A percentile compares a stretch with the other conserved stretches of the same genome.
These are phyloP conservation scores for Pheucticus melanocephalus DNA, from an alignment of 2,113 vertebrate genomes.

Conservation along the genomic window DNA sequence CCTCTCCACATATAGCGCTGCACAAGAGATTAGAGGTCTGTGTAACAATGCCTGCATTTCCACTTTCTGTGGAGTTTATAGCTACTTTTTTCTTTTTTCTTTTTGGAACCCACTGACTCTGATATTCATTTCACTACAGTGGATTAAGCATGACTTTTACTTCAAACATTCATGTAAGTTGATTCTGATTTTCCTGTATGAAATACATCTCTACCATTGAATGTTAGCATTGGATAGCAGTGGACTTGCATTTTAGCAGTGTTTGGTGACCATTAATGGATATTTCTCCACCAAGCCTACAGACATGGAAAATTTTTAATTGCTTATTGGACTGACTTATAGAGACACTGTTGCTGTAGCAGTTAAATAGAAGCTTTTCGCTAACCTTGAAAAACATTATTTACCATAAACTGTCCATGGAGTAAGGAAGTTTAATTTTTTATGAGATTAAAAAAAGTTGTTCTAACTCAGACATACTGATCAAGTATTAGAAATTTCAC, in stretches of 20 bases:
- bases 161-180: slow-evolving; percentile 10
- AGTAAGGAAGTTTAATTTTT: not conserved
- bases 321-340: not conserved
- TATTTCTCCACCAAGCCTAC: not conserved
- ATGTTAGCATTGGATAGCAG: not conserved
- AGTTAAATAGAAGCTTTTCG: not conserved
- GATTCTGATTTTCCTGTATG: slow-evolving; percentile 27
- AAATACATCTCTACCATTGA: not conserved
- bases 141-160: slow-evolving; percentile 19
- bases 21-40: slow-evolving; percentile 52
- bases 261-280: not conserved
- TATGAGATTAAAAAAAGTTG: not conserved
- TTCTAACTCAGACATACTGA: not conserved
- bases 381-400: not conserved
- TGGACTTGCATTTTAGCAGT: not conserved
- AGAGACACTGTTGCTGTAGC: not conserved
- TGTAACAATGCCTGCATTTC: slow-evolving; percentile 36
- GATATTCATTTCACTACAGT: slow-evolving; percentile 38
- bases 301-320: not conserved
- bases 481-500: not conserved
- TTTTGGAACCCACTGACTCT: slow-evolving; percentile 31
- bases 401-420: not conserved
- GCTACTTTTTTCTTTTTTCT: slow-evolving; percentile 36
- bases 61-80: slow-evolving; percentile 53
- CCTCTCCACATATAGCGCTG: slow-evolving; percentile 25